Conservation (phyloP, 2,797 vertebrate species). For the Silurus aristotelis region DNA sequence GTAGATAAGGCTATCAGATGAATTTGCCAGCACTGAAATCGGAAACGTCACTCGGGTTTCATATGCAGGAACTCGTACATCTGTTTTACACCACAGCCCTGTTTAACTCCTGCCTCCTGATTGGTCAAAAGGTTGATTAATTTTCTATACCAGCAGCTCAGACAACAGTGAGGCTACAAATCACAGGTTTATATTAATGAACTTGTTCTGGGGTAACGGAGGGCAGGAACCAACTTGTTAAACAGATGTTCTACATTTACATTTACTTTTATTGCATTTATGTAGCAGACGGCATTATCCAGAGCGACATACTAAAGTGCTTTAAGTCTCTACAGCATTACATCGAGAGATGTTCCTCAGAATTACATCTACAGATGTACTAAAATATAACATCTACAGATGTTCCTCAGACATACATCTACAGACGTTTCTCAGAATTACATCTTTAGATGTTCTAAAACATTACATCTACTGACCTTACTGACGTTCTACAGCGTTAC, state of each 20-base stretch:
- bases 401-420: too few species aligned
- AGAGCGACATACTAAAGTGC: too few species aligned
- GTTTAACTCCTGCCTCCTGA: neutral
- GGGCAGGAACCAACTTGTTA: neutral
- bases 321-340: too few species aligned
- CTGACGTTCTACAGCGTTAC: too few species aligned
- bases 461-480: too few species aligned
- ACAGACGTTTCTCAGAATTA: too few species aligned
- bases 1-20: slow-evolving; percentile 23
- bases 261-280: too few species aligned
- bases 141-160: neutral
- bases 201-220: neutral
- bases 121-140: neutral
- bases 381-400: too few species aligned
- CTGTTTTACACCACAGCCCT: neutral
- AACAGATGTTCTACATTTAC: neutral
- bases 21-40: slow-evolving; percentile 11
- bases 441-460: too few species aligned
- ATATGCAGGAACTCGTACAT: neutral
- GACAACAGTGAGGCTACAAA: neutral
- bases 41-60: neutral
- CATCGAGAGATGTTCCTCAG: too few species aligned
- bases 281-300: too few species aligned
- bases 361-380: too few species aligned
- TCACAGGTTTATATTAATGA: neutral